Evolutionary conservation across 2,888 invertebrate species (phyloP).

Genomic region (Drosophila cognata): DNA sequence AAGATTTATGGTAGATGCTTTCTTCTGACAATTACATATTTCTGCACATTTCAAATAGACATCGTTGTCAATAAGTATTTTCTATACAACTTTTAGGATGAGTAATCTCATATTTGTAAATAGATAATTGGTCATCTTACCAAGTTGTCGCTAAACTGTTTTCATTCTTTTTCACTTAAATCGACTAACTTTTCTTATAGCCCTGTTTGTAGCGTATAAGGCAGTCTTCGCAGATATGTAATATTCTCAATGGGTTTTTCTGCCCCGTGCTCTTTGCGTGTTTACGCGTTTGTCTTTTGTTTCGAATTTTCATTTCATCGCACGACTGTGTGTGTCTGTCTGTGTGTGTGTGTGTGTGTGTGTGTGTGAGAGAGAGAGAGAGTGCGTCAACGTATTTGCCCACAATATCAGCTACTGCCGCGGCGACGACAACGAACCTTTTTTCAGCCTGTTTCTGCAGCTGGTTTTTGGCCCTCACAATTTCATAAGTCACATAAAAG

Average conservation of each 20-base stretch:
- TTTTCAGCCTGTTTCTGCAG: constrained; percentile 15
- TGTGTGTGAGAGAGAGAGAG: not conserved
- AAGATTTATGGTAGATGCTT: not conserved
- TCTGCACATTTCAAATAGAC: not conserved
- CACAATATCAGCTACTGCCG: constrained; percentile 40
- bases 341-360: not conserved
- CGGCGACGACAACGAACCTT: constrained; percentile 18
- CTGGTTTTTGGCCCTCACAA: constrained; percentile 25
- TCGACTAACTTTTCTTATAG: not conserved
- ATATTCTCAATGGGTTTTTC: constrained; percentile 1
- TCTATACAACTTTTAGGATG: not conserved
- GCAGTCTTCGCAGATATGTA: constrained; percentile 1
- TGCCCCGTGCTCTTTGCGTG: constrained; percentile 58
- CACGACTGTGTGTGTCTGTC: constrained; percentile 4
- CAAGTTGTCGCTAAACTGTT: not conserved
- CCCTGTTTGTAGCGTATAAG: constrained; percentile 15
- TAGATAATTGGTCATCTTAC: not conserved
- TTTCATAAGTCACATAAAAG: constrained; percentile 71
- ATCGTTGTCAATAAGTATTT: not conserved
- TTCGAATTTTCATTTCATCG: constrained; percentile 61
- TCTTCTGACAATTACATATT: not conserved
- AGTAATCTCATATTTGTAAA: not conserved
- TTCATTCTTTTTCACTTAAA: not conserved
- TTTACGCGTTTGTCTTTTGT: constrained; percentile 69
- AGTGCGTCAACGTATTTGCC: constrained; percentile 44